phyloP scores from a whole-genome alignment of 1,140 invertebrate species.

The Drosophila bifasciata region DNA sequence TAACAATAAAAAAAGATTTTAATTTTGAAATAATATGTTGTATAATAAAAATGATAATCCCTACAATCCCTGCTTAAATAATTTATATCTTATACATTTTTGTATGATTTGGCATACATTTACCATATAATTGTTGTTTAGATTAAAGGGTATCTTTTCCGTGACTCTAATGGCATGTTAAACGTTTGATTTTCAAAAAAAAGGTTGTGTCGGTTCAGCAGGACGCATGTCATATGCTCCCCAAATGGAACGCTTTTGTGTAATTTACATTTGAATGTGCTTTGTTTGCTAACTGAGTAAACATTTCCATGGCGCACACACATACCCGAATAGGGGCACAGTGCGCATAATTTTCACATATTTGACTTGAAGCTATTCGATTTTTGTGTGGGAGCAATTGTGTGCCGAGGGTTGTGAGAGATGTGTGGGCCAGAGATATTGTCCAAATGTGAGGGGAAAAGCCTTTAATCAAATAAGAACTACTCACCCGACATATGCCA shows the following conservation, averaged over 20 bases:
- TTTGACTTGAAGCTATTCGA: constrained; percentile 54
- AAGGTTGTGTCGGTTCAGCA: constrained; percentile 6
- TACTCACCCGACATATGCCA: constrained; percentile 89
- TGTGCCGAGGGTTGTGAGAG: not conserved
- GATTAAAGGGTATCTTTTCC: too few species aligned
- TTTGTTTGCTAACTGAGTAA: constrained; percentile 64
- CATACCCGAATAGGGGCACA: constrained; percentile 27
- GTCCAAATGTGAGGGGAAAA: constrained; percentile 36
- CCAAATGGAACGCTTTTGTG: constrained; percentile 14
- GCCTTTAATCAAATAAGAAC: constrained; percentile 45
- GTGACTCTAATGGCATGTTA: too few species aligned
- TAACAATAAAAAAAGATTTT: too few species aligned
- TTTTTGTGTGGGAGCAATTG: constrained; percentile 8
- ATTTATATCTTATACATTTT: not conserved
- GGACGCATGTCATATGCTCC: constrained; percentile 4
- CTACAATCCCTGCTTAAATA: too few species aligned
- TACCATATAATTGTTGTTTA: too few species aligned
- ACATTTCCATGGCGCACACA: constrained; percentile 36
- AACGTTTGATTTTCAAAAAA: constrained; percentile 2
- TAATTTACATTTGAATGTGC: constrained; percentile 77
- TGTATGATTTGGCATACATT: not conserved
- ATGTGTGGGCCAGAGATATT: constrained; percentile 22
- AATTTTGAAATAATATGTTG: too few species aligned
- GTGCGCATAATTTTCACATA: constrained; percentile 66
- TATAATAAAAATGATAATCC: too few species aligned